Evolutionary conservation across 92 coral and sea anemone genomes (phyloP), one percentile per base, ranked within the genome.

Genomic region (Actinernus sp.): DNA sequence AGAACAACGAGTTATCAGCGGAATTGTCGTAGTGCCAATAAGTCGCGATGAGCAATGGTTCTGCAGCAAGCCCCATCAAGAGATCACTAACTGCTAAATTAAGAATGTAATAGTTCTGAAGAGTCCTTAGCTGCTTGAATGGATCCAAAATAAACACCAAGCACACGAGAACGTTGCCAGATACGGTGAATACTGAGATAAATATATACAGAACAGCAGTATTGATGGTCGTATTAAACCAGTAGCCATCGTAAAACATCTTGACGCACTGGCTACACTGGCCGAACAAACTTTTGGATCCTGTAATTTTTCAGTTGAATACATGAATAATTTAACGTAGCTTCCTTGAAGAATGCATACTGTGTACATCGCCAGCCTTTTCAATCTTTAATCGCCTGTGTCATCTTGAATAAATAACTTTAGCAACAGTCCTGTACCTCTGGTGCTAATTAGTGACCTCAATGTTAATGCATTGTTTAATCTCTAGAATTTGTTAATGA

Each of bases 221-320:
- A 0, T 28, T 27, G 11, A 57, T 20, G 14, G 25, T 48, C 14
- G 77, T 70, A n/a, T 57, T 40, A 56, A 70, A 70, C 77, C 77
- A 70, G n/a, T 70, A 70, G 4, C 77, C 77, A 32, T 50, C 58
- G 36, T 38, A 70, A 14, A 70, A 70, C 77, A 70, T 70, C 13
- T 36, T 36, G n/a, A n/a, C n/a, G n/a, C n/a, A n/a, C n/a, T n/a
- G n/a, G n/a, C n/a, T n/a, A n/a, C n/a, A n/a, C n/a, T n/a, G n/a
- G n/a, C n/a, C n/a, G n/a, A n/a, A n/a, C n/a, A n/a, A n/a, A n/a
- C n/a, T n/a, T n/a, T n/a, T n/a, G n/a, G n/a, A n/a, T n/a, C n/a
- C n/a, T n/a, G n/a, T n/a, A n/a, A n/a, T n/a, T n/a, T n/a, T n/a
- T n/a, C n/a, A n/a, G n/a, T n/a, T n/a, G n/a, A n/a, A n/a, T n/a